phyloP scores from a whole-genome alignment of 2,797 vertebrate species.

The Schizothorax lantsangensis region DNA sequence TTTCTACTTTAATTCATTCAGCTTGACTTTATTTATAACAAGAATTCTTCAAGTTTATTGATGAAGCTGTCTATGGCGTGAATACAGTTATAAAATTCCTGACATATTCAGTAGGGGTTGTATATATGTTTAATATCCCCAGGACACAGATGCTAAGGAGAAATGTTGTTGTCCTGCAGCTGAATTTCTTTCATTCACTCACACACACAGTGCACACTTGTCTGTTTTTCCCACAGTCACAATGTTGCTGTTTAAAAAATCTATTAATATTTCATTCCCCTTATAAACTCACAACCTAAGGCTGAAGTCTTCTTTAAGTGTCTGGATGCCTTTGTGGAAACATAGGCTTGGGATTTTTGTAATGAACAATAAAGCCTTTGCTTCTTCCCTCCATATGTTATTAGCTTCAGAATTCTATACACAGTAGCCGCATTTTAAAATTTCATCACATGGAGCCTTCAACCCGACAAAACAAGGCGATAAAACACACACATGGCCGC shows the following conservation, averaged over 20 bases:
- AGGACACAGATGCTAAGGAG: background rate
- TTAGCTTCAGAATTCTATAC: background rate
- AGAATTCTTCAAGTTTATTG: background rate
- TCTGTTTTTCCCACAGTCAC: background rate
- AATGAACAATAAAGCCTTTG: background rate
- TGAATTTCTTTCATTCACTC: background rate
- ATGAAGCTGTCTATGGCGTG: background rate
- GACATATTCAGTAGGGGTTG: background rate
- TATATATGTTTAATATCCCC: background rate
- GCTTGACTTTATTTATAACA: background rate
- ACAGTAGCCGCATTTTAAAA: background rate
- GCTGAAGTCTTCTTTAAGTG: background rate
- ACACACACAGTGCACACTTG: background rate
- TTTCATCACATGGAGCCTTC: background rate
- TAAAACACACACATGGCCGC: background rate
- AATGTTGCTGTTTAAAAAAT: slow-evolving; percentile 9
- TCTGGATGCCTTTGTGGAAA: background rate
- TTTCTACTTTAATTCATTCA: background rate
- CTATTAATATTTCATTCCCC: slow-evolving; percentile 2
- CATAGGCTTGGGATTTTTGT: background rate
- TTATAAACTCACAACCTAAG: background rate
- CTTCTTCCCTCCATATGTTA: background rate
- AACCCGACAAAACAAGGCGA: background rate
- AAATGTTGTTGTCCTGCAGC: background rate
- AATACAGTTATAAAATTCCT: background rate